Evolutionary conservation across 2,113 vertebrate genomes (phyloP), one percentile per base, ranked within the genome.

Genomic region (Vidua macroura): DNA sequence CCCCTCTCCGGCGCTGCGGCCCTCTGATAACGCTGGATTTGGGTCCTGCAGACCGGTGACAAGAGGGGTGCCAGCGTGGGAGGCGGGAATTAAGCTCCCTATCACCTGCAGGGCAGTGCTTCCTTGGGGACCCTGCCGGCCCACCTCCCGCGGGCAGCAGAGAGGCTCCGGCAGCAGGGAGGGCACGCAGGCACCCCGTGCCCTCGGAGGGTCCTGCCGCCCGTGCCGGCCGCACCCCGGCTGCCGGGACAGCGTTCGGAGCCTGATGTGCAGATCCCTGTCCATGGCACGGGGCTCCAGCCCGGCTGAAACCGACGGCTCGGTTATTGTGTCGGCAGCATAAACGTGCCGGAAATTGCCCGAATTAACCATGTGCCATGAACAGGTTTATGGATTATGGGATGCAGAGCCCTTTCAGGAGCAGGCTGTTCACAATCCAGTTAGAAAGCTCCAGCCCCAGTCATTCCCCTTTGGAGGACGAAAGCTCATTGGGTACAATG

Each of bases 301-400:
- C 74, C 87, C 11, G 2, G 56, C 89, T 18, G 52, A 79, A 77
- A 64, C 89, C 58, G 5, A n/a, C 2, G 12, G 43, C 33, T 8
- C 39, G 73, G 55, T 87, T 90, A 49, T 88, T 72, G 74, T 39
- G 88, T 59, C n/a, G 31, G 78, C 88, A 81, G 90, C 64, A 15
- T 63, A 83, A 94, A 91, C 22, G 33, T 70, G 93, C 74, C 28
- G 6, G 91, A 95, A 96, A 96, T 95, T 95, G 95, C 75, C 90
- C 37, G 93, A 96, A 96, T 96, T 94, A 95, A 90, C 90, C 15
- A 0, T 70, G 90, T 80, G 95, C 94, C 92, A 83, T 92, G 96
- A 94, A 81, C 93, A 86, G 59, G 92, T 93, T 95, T 93, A 52
- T 88, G 83, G 93, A 88, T 96, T 95, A 95, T 92, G 79, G 95